Conservation (phyloP, 2,888 invertebrate species). For the Zygaena filipendulae region DNA sequence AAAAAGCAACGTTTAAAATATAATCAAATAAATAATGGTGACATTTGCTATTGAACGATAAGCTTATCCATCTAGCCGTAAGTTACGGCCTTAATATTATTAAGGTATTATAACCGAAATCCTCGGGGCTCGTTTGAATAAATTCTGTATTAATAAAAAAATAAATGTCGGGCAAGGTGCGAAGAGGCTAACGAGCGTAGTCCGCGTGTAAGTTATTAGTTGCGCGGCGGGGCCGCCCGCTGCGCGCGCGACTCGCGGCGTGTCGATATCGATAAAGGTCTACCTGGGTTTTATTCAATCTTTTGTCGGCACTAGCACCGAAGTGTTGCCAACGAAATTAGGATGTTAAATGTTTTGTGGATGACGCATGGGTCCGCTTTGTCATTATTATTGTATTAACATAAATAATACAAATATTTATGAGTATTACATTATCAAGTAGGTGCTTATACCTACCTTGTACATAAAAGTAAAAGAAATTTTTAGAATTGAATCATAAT, state of each 20-base stretch:
- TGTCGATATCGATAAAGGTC: slow-evolving; percentile 31
- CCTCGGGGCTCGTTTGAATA: slow-evolving; percentile 52
- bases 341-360: slow-evolving; percentile 61
- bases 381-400: slow-evolving; percentile 17
- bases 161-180: slow-evolving; percentile 59
- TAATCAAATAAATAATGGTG: slow-evolving; percentile 42
- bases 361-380: slow-evolving; percentile 56
- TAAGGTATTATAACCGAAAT: slow-evolving; percentile 54
- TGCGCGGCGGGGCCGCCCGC: slow-evolving; percentile 42
- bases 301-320: slow-evolving; percentile 61
- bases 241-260: slow-evolving; percentile 33
- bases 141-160: slow-evolving; percentile 59
- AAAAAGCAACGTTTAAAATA: slow-evolving; percentile 33
- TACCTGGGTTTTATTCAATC: slow-evolving; percentile 51
- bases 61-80: slow-evolving; percentile 48
- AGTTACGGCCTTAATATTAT: slow-evolving; percentile 55
- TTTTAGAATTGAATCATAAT: background rate
- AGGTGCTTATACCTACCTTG: background rate
- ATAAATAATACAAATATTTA: slow-evolving; percentile 1
- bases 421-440: slow-evolving; percentile 12
- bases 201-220: slow-evolving; percentile 65
- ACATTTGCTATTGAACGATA: slow-evolving; percentile 25
- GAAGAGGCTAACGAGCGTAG: slow-evolving; percentile 66
- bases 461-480: slow-evolving; percentile 3
- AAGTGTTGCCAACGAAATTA: slow-evolving; percentile 64